phyloP scores from a whole-genome alignment of 1,140 invertebrate species.

The Anoplophora glabripennis region DNA sequence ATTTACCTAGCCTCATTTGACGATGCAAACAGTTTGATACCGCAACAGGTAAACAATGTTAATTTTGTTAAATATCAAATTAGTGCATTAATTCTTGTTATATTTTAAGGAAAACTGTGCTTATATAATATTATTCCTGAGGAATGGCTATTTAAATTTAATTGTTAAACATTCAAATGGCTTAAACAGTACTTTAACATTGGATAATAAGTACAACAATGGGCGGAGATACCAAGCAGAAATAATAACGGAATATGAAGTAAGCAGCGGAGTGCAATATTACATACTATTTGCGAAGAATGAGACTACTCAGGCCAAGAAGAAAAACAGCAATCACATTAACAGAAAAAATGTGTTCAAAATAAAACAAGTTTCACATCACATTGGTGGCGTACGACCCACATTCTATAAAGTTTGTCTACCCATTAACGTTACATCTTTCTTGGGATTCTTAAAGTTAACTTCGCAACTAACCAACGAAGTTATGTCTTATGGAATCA shows the following conservation, averaged over 20 bases:
- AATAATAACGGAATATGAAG: constrained; percentile 49
- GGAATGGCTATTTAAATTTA: constrained; percentile 73
- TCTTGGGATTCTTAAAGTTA: constrained; percentile 33
- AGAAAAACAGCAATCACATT: background rate
- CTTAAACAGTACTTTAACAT: constrained; percentile 59
- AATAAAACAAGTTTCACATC: constrained; percentile 29
- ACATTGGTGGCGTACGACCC: constrained; percentile 37
- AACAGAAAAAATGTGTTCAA: constrained; percentile 16
- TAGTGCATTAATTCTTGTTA: too few relatives aligned
- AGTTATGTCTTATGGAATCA: constrained; percentile 23
- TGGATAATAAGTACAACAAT: constrained; percentile 73
- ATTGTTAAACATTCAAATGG: constrained; percentile 62
- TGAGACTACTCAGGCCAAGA: background rate
- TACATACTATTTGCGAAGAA: constrained; percentile 18
- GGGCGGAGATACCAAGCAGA: constrained; percentile 77
- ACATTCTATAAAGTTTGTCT: constrained; percentile 22
- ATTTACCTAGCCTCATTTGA: constrained; percentile 77
- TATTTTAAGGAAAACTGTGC: background rate
- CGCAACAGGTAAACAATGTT: too few relatives aligned
- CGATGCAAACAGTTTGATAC: too few relatives aligned
- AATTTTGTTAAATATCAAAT: too few relatives aligned
- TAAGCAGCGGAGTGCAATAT: constrained; percentile 9
- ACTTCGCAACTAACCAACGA: constrained; percentile 14
- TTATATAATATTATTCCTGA: constrained; percentile 57
- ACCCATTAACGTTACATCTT: constrained; percentile 26